Base-by-base conservation (phyloP, 2,888 invertebrate genomes). In the Pomacea canaliculata region DNA sequence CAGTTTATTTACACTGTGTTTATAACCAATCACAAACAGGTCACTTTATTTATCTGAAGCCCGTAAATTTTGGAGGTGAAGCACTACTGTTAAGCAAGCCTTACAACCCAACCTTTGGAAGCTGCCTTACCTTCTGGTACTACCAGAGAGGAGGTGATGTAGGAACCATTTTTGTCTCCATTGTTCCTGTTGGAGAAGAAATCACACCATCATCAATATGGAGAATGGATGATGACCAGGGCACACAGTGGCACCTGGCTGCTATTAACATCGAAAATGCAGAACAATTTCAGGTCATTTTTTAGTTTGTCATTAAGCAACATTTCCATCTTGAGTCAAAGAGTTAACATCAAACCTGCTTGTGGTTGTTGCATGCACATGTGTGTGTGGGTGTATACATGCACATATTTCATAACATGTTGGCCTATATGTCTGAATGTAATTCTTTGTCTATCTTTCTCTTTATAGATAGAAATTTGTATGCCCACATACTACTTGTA, bases 11-110 rank as follows among this genome's bases (percentile, higher is more conserved):
- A 37, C 37, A n/a, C n/a, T 37, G 37, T 37, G 37, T 37, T 37
- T 37, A 37, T 37, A 37, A 37, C 1, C 37, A 16, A 56, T 56
- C 51, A 56, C 51, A 3, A 56, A 56, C 76, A 83, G 83, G 83
- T 27, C 83, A 83, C 76, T 83, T 81, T 74, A 79, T 83, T 77
- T 80, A 81, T 73, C 81, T 82, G 19, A 81, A 81, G 67, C 93
- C 93, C 1, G 88, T 93, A 72, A 85, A 92, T 79, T 92, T 93
- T 4, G 93, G 93, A 1, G 93, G 93, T 83, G 89, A 89, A 66
- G 93, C 93, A 13, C 75, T 76, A 27, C 62, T 84, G 37, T 51
- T 75, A 72, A 81, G 80, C 76, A 76, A 79, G 19, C 69, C 68
- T 2, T 79, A 82, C 68, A 68, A 78, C 4, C 71, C 81, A 62